Conservation (phyloP, 1,140 invertebrate species). For the Planococcus citri region DNA sequence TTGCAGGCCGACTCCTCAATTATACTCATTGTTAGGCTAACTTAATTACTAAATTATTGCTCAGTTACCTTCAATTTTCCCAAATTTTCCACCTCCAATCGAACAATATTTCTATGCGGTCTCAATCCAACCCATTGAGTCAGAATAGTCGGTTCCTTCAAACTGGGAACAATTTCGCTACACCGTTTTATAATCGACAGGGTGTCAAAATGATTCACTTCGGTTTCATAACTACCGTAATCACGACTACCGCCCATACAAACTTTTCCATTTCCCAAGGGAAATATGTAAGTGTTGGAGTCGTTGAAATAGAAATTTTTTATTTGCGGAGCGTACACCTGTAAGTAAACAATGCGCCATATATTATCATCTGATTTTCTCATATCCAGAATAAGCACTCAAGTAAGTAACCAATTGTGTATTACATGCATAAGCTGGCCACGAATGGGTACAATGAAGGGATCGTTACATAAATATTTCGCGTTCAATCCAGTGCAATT, state of each 20-base stretch:
- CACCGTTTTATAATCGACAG: slow-evolving; percentile 62
- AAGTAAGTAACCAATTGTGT: too few species aligned
- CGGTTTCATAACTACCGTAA: slow-evolving; percentile 58
- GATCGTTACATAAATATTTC: slow-evolving; percentile 59
- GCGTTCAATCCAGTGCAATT: slow-evolving; percentile 83
- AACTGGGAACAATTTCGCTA: slow-evolving; percentile 51
- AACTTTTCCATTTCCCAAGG: slow-evolving; percentile 51
- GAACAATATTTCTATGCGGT: slow-evolving; percentile 48
- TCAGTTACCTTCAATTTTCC: not conserved
- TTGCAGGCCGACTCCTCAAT: too few species aligned
- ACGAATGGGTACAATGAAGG: slow-evolving; percentile 63
- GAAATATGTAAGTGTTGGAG: slow-evolving; percentile 72
- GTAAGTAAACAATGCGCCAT: slow-evolving; percentile 13
- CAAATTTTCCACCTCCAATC: slow-evolving; percentile 46
- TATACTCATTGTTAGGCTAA: too few species aligned
- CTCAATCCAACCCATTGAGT: slow-evolving; percentile 58
- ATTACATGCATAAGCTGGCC: slow-evolving; percentile 77
- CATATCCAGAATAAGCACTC: not conserved
- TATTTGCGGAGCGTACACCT: slow-evolving; percentile 78
- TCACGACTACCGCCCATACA: slow-evolving; percentile 73
- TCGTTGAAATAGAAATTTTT: slow-evolving; percentile 77
- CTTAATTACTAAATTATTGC: too few species aligned
- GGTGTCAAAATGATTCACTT: slow-evolving; percentile 55
- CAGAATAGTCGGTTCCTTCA: slow-evolving; percentile 46
- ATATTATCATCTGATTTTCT: not conserved